These are phyloP conservation scores for Branchipolynoe longqiensis DNA, from an alignment of 2,888 invertebrate species.

Conservation along the genomic window DNA sequence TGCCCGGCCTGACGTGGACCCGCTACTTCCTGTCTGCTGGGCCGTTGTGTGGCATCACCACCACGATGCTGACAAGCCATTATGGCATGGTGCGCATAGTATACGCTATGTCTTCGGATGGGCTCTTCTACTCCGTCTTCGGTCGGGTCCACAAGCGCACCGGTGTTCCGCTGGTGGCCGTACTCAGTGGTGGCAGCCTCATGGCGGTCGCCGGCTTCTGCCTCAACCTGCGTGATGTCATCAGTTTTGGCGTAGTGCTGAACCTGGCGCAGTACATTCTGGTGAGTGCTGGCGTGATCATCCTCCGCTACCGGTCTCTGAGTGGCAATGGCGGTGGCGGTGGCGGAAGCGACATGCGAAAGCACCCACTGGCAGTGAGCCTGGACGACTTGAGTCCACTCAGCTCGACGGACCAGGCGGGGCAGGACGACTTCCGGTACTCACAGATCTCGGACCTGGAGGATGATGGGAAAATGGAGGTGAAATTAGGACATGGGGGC, in stretches of 20 bases:
- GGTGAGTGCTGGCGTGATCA: constrained; percentile 63
- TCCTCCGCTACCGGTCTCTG: constrained; percentile 63
- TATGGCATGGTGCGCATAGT: constrained; percentile 58
- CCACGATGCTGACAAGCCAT: constrained; percentile 68
- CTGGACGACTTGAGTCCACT: too few species aligned
- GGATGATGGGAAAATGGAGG: not conserved
- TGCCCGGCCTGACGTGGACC: constrained; percentile 76
- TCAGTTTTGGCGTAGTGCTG: constrained; percentile 62
- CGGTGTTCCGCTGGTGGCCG: constrained; percentile 60
- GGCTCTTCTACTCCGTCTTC: constrained; percentile 62
- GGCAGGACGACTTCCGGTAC: constrained; percentile 34
- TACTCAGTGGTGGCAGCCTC: constrained; percentile 52
- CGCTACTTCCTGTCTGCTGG: constrained; percentile 79
- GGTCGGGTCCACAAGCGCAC: constrained; percentile 50
- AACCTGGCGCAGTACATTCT: constrained; percentile 62
- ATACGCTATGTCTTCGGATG: constrained; percentile 66
- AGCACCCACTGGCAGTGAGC: not conserved
- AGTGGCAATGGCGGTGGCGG: not conserved
- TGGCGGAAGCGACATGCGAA: not conserved
- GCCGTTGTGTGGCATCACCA: constrained; percentile 78
- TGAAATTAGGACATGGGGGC: too few species aligned
- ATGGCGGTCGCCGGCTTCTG: constrained; percentile 59
- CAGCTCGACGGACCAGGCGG: not conserved
- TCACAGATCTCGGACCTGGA: constrained; percentile 34
- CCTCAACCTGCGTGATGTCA: constrained; percentile 61